Evolutionary conservation across 1,140 invertebrate genomes (phyloP), one percentile per base, ranked within the genome.

Genomic region (Microvelia longipes): DNA sequence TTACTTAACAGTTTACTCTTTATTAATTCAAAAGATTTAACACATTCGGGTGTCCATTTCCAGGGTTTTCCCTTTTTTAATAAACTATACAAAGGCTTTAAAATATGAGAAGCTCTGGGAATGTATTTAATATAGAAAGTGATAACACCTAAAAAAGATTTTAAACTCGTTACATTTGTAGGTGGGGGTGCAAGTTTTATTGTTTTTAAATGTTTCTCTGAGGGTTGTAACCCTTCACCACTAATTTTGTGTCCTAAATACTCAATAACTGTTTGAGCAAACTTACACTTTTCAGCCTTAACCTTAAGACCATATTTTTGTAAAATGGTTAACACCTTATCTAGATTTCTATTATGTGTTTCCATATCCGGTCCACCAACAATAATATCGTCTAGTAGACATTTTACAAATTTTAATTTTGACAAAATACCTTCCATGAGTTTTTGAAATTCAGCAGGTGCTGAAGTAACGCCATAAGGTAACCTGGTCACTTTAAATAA

Each of bases 91-190:
- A 73, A 60, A 66, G 72, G 72, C 29, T 68, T 61, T 26, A 68
- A 67, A 70, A 71, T 28, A 64, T 72, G n/a, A 30, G 63, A 60
- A 11, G 62, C 29, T 69, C 68, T 62, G 1, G 67, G 66, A 62
- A 74, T 62, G 69, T 71, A 74, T 66, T 69, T 71, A 35, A 29
- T 28, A 69, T 74, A 73, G 71, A 68, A 74, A 30, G 68, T 71
- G 14, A 74, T 70, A 30, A 74, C 28, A 2, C 72, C 72, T 30
- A 73, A 60, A 70, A 73, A 72, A 5, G 69, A 70, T n/a, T 29
- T 25, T 19, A 69, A 61, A 1, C 27, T 14, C 5, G 1, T 24
- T 5, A 29, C 68, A 29, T 69, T 50, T n/a, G 29, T 69, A 28
- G 68, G 68, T 1, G 28, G 24, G 2, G 60, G 60, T 15, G 24